Percentiles rank a stretch among this genome's conserved stretches.
phyloP scores from a whole-genome alignment of 1,140 invertebrate genomes.

The Cotesia chilonis region DNA sequence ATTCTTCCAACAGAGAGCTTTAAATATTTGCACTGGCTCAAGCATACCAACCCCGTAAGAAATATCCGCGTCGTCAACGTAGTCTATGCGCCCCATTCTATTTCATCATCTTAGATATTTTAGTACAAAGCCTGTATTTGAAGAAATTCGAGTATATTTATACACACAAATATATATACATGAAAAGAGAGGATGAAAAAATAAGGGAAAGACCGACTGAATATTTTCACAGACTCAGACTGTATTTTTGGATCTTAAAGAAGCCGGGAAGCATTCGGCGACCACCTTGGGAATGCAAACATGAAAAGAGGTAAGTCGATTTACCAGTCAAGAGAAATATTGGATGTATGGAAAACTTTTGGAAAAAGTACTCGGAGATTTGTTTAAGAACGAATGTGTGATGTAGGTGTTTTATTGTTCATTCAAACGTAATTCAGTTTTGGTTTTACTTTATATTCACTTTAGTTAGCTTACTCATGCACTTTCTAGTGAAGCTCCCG shows the following conservation, averaged over 20 bases:
- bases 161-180: not conserved
- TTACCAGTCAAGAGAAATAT: constrained; percentile 21
- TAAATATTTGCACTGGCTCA: constrained; percentile 33
- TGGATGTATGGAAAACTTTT: constrained; percentile 6
- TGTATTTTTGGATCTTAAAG: not conserved
- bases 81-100: constrained; percentile 2
- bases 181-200: too few species aligned
- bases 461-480: not conserved
- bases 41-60: constrained; percentile 12
- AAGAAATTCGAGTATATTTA: constrained; percentile 12
- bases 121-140: constrained; percentile 2
- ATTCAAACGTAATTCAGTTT: constrained; percentile 18
- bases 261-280: not conserved
- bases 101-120: constrained; percentile 11
- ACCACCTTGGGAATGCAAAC: constrained; percentile 30
- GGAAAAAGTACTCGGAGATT: constrained; percentile 26
- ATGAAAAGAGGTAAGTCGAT: constrained; percentile 32
- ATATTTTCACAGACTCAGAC: constrained; percentile 24
- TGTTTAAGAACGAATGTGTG: constrained; percentile 20
- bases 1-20: constrained; percentile 4
- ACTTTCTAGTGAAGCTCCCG: not conserved
- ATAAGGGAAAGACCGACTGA: not conserved
- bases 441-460: too few species aligned
- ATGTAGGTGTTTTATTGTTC: constrained; percentile 30
- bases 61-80: constrained; percentile 27